Evolutionary conservation across 2,797 vertebrate species (phyloP).

Genomic region (Pempheris klunzingeri): DNA sequence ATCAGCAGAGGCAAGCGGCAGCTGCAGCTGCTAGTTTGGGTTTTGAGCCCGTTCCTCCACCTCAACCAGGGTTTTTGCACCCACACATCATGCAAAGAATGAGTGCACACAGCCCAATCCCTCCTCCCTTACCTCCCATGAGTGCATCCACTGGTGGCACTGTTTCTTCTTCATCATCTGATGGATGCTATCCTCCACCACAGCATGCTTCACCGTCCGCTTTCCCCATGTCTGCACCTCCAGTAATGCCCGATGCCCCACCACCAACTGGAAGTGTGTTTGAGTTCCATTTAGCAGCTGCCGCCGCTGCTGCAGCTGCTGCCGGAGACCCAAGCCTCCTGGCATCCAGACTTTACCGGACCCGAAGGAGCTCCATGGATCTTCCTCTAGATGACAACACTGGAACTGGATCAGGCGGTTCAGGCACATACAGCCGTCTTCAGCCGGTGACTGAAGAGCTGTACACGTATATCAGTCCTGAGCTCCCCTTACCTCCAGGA

Average conservation of each 20-base stretch:
- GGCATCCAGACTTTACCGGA: conserved; percentile 87
- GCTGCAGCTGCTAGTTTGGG: conserved; percentile 84
- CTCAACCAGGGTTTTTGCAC: conserved; percentile 89
- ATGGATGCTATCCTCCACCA: conserved; percentile 80
- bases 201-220: conserved; percentile 85
- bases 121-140: conserved; percentile 84
- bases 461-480: conserved; percentile 86
- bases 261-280: conserved; percentile 87
- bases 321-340: conserved; percentile 79
- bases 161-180: conserved; percentile 70
- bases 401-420: conserved; percentile 72
- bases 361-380: conserved; percentile 91
- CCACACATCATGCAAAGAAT: conserved; percentile 89
- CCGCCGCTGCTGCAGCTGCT: conserved; percentile 83
- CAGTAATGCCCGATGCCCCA: conserved; percentile 85
- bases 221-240: conserved; percentile 92
- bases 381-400: conserved; percentile 88
- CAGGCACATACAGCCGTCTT: conserved; percentile 88
- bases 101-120: conserved; percentile 87
- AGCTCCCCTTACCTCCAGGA: conserved; percentile 87
- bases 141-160: conserved; percentile 71
- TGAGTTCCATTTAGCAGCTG: conserved; percentile 92
- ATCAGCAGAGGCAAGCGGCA: conserved; percentile 87
- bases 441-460: conserved; percentile 97
- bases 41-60: conserved; percentile 87